Conservation (phyloP, 2,888 invertebrate species). For the Chaitophorus viminalis region DNA sequence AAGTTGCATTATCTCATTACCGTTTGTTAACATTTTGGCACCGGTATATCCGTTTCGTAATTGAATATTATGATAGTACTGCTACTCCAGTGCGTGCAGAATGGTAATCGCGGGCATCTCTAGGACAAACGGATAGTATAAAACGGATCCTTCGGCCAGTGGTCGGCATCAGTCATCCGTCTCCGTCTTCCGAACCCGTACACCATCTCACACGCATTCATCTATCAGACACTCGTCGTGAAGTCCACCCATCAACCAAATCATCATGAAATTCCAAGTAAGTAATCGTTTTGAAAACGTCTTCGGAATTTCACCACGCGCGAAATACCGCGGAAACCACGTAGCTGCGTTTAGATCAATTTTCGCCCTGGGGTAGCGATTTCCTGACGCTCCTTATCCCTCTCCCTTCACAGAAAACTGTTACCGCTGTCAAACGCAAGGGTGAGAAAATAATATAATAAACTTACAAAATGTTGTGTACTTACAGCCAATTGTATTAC, state of each 20-base stretch:
- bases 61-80: not conserved
- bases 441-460: too few relatives aligned
- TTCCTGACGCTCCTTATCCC: too few relatives aligned
- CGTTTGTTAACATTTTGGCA: constrained; percentile 33
- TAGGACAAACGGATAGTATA: constrained; percentile 30
- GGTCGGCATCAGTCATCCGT: constrained; percentile 21
- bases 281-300: not conserved
- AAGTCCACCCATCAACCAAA: not conserved
- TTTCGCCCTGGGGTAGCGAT: too few relatives aligned
- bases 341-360: not conserved
- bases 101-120: constrained; percentile 9
- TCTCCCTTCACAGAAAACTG: too few relatives aligned
- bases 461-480: too few relatives aligned
- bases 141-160: not conserved
- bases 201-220: not conserved
- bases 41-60: constrained; percentile 12
- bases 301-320: too few relatives aligned
- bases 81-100: not conserved
- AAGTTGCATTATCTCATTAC: not conserved
- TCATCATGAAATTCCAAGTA: constrained; percentile 29
- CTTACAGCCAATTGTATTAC: too few relatives aligned
- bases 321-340: too few relatives aligned
- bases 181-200: not conserved
- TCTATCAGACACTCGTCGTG: not conserved
- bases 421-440: too few relatives aligned